These are phyloP conservation scores for Pseudomyrmex pallidus DNA, from an alignment of 1,140 invertebrate genomes.

Conservation along the genomic window DNA sequence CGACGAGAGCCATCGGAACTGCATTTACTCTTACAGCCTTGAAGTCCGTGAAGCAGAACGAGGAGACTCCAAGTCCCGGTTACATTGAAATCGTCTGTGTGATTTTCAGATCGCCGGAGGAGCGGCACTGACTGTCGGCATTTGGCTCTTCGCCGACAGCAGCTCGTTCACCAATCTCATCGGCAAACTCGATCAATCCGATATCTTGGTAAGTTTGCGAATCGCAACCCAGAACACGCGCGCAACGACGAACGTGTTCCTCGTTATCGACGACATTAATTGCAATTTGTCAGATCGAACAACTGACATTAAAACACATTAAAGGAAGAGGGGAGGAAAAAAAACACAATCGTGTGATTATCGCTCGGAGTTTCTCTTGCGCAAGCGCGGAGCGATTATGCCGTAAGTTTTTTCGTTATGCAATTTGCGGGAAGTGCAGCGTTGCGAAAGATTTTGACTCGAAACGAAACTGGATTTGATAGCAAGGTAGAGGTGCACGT, in stretches of 20 bases:
- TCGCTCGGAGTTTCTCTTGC: constrained; percentile 15
- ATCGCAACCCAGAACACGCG: not conserved
- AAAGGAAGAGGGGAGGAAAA: not conserved
- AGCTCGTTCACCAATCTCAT: constrained; percentile 88
- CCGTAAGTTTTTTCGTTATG: constrained; percentile 29
- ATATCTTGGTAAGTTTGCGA: constrained; percentile 86
- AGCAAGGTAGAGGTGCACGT: too few relatives aligned
- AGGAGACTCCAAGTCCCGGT: not conserved
- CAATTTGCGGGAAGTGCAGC: constrained; percentile 18
- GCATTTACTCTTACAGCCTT: constrained; percentile 20
- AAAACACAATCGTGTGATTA: not conserved
- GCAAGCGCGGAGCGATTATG: constrained; percentile 18
- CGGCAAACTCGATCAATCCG: constrained; percentile 86
- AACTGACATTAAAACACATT: not conserved
- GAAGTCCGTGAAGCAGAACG: constrained; percentile 64
- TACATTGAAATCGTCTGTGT: constrained; percentile 36
- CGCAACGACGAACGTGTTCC: too few relatives aligned
- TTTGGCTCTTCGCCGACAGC: constrained; percentile 91
- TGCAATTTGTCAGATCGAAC: too few relatives aligned
- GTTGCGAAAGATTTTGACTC: not conserved
- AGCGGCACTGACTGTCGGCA: constrained; percentile 90
- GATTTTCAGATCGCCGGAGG: constrained; percentile 89
- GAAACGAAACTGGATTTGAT: not conserved
- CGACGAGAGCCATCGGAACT: too few relatives aligned
- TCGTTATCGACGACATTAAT: too few relatives aligned